Conservation (phyloP, 64 coral and sea anemone genomes). For the Porites lutea region DNA sequence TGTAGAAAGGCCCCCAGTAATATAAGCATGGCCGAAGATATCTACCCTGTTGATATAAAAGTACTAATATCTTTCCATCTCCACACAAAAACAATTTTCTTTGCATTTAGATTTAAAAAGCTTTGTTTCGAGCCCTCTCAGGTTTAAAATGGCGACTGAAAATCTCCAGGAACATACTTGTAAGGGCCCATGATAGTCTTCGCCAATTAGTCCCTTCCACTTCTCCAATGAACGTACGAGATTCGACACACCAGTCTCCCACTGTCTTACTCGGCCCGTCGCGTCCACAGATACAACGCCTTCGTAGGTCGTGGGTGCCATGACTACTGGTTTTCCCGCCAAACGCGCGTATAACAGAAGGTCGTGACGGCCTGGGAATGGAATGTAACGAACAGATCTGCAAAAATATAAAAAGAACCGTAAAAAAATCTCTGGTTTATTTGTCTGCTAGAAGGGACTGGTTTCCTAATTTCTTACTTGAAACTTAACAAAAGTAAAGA, state of each 20-base stretch:
- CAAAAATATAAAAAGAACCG: not conserved
- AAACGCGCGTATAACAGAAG: constrained; percentile 69
- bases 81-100: no score
- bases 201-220: constrained; percentile 92
- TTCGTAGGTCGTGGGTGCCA: constrained; percentile 79
- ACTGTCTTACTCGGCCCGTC: constrained; percentile 77
- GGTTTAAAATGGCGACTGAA: no score
- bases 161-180: constrained; percentile 63
- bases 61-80: no score
- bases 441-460: no score
- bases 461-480: no score
- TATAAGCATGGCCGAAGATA: no score
- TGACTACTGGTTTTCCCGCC: constrained; percentile 62
- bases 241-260: constrained; percentile 91
- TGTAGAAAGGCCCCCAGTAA: no score
- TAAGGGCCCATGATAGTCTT: constrained; percentile 73
- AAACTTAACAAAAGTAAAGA: no score
- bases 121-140: no score
- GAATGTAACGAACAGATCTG: constrained; percentile 72
- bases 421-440: no score
- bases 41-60: no score
- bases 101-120: no score
- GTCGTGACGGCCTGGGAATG: constrained; percentile 66
- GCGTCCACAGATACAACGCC: constrained; percentile 88
- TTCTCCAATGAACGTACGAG: constrained; percentile 86